phyloP scores from a whole-genome alignment of 2,888 invertebrate genomes.

The Helobdella robusta region DNA sequence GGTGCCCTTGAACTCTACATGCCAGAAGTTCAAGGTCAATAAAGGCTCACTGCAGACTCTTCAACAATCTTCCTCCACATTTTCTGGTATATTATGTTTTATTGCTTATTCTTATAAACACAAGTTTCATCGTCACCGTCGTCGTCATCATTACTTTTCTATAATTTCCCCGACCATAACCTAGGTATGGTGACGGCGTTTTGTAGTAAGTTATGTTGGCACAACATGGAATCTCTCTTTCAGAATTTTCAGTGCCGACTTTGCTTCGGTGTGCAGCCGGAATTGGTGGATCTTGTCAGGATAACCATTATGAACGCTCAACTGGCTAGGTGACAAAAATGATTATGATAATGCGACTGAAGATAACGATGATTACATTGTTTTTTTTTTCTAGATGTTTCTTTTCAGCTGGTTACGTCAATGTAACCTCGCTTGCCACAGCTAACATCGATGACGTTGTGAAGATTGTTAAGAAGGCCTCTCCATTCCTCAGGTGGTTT shows the following conservation, averaged over 20 bases:
- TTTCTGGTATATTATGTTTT: slow-evolving; percentile 61
- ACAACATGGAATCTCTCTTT: slow-evolving; percentile 74
- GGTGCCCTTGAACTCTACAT: slow-evolving; percentile 67
- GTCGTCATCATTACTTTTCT: background rate
- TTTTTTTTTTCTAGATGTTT: slow-evolving; percentile 14
- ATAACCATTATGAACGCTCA: slow-evolving; percentile 71
- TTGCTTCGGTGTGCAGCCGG: slow-evolving; percentile 83
- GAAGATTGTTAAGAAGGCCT: slow-evolving; percentile 64
- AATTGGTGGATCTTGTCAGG: slow-evolving; percentile 75
- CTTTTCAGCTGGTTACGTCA: slow-evolving; percentile 57
- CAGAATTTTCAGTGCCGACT: slow-evolving; percentile 86
- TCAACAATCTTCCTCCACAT: slow-evolving; percentile 86
- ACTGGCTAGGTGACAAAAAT: slow-evolving; percentile 46
- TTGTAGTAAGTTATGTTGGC: slow-evolving; percentile 83
- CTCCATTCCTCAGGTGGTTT: slow-evolving; percentile 68
- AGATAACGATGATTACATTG: background rate
- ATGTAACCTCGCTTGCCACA: slow-evolving; percentile 67
- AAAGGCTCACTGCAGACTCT: slow-evolving; percentile 84
- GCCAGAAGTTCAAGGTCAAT: slow-evolving; percentile 58
- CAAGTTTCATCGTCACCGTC: background rate
- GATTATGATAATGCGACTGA: too few relatives aligned
- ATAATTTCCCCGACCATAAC: slow-evolving; percentile 19
- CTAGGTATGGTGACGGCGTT: slow-evolving; percentile 92
- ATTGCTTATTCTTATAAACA: background rate
- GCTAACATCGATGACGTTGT: slow-evolving; percentile 64